These are phyloP conservation scores for Nebria salina DNA, from an alignment of 2,888 invertebrate genomes.

Conservation along the genomic window DNA sequence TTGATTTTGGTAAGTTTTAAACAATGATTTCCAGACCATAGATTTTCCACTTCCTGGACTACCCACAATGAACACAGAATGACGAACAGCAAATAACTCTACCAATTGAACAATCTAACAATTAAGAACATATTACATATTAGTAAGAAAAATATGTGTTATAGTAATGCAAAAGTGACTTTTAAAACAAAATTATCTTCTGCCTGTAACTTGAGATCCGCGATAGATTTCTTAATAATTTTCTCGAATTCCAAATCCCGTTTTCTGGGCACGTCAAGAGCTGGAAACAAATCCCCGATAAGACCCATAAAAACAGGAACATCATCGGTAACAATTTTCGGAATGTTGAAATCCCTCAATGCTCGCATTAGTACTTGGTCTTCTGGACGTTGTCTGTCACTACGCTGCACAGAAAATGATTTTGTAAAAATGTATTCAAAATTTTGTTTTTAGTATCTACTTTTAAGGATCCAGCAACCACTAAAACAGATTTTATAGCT, in stretches of 20 bases:
- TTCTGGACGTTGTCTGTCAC: constrained; percentile 81
- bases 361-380: constrained; percentile 96
- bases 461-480: constrained; percentile 92
- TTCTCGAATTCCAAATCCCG: constrained; percentile 86
- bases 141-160: background rate
- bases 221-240: constrained; percentile 77
- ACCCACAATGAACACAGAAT: constrained; percentile 90
- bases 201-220: constrained; percentile 87
- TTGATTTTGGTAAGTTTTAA: constrained; percentile 82
- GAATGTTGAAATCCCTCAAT: constrained; percentile 91
- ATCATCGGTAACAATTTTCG: constrained; percentile 94
- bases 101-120: constrained; percentile 87
- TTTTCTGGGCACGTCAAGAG: constrained; percentile 90
- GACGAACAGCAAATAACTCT: constrained; percentile 91
- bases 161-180: constrained; percentile 59
- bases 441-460: constrained; percentile 60
- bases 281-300: constrained; percentile 92
- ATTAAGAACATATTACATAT: constrained; percentile 7
- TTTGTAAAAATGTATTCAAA: background rate
- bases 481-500: constrained; percentile 94
- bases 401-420: constrained; percentile 63
- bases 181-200: constrained; percentile 89
- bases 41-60: constrained; percentile 92
- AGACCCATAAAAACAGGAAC: constrained; percentile 92
- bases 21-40: constrained; percentile 91